Evolutionary conservation across 2,113 vertebrate species (phyloP).

Genomic region (Calyptomena viridis): DNA sequence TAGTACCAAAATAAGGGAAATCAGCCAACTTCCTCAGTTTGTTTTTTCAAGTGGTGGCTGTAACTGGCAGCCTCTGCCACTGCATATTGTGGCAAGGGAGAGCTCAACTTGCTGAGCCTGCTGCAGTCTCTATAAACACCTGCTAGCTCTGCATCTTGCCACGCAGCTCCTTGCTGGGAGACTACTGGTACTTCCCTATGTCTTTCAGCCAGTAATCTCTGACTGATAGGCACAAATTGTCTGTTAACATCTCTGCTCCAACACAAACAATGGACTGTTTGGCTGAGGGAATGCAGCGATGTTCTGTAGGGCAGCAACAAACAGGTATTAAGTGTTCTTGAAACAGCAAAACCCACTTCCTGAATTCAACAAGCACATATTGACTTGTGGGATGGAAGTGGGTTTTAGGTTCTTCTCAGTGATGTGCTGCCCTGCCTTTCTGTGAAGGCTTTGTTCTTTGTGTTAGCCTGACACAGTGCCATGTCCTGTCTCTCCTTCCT

Average conservation of each 20-base stretch:
- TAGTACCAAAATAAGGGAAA: slow-evolving; percentile 23
- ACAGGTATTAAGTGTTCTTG: slow-evolving; percentile 69
- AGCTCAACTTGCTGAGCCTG: background rate
- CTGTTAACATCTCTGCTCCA: background rate
- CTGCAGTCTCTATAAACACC: background rate
- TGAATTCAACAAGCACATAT: slow-evolving; percentile 39
- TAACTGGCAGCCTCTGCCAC: background rate
- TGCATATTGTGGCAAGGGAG: background rate
- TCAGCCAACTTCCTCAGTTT: slow-evolving; percentile 18
- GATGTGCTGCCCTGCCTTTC: slow-evolving; percentile 23
- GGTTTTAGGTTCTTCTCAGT: slow-evolving; percentile 6
- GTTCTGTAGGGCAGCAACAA: slow-evolving; percentile 42
- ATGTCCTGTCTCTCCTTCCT: background rate
- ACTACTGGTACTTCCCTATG: background rate
- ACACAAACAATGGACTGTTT: slow-evolving; percentile 11
- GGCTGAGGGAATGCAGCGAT: background rate
- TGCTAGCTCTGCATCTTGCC: background rate
- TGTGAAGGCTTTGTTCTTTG: slow-evolving; percentile 43
- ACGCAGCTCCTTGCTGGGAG: background rate
- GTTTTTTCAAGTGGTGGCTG: background rate
- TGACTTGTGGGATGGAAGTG: slow-evolving; percentile 56
- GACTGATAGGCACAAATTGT: slow-evolving; percentile 13
- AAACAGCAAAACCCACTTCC: slow-evolving; percentile 61
- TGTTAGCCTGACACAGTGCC: background rate
- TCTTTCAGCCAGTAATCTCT: background rate